Conservation (phyloP, 2,797 vertebrate genomes). For the Meriones psammophilus region DNA sequence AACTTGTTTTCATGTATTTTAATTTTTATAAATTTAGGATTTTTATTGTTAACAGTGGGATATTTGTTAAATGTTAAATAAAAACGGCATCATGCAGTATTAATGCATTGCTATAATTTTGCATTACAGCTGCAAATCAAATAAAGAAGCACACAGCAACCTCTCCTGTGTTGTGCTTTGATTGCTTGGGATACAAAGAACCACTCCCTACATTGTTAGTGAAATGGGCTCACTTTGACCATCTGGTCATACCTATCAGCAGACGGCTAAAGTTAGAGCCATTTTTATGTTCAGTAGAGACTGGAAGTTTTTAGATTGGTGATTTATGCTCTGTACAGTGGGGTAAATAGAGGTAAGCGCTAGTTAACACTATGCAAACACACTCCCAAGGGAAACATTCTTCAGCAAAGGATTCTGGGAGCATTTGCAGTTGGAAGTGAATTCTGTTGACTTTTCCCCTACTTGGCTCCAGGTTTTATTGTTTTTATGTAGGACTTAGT, state of each 20-base stretch:
- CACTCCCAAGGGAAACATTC: conserved; percentile 63
- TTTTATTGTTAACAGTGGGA: conserved; percentile 49
- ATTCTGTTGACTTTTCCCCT: conserved; percentile 63
- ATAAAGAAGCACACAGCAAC: not conserved
- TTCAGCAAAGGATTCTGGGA: conserved; percentile 29
- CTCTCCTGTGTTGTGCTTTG: conserved; percentile 72
- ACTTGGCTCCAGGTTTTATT: conserved; percentile 61
- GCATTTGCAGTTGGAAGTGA: conserved; percentile 30
- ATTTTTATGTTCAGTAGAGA: conserved; percentile 61
- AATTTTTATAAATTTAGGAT: conserved; percentile 37
- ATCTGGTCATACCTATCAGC: conserved; percentile 73
- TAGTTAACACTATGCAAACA: conserved; percentile 76
- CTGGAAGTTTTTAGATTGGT: conserved; percentile 72
- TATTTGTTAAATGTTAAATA: conserved; percentile 44
- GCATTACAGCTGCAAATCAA: conserved; percentile 53
- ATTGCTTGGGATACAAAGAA: conserved; percentile 66
- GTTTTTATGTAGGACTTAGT: conserved; percentile 66
- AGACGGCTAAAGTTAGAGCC: conserved; percentile 68
- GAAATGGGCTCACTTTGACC: conserved; percentile 78
- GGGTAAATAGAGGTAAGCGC: conserved; percentile 74
- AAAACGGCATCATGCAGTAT: not conserved
- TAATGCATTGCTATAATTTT: conserved; percentile 33
- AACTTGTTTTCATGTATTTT: conserved; percentile 9
- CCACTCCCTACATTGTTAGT: conserved; percentile 72
- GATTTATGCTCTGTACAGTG: conserved; percentile 78